Evolutionary conservation across 1,140 invertebrate species (phyloP).

Genomic region (Drosophila sp.): DNA sequence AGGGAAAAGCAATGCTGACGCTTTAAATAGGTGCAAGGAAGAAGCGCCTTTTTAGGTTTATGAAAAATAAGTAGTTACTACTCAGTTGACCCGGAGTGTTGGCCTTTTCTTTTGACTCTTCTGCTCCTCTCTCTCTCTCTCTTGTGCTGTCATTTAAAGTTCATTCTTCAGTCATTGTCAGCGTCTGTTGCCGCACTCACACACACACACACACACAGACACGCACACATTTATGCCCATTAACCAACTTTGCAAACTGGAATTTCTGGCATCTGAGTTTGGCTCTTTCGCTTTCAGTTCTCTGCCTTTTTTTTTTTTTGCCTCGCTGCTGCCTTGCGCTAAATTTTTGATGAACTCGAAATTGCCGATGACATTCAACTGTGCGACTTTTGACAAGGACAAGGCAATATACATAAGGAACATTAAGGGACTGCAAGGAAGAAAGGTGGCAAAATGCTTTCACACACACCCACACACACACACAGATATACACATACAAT

Average conservation of each 20-base stretch:
- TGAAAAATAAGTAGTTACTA: slow-evolving; percentile 5
- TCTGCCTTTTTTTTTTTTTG: background rate
- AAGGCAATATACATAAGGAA: slow-evolving; percentile 10
- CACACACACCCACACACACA: slow-evolving; percentile 18
- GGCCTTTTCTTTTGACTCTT: background rate
- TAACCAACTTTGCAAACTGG: slow-evolving; percentile 62
- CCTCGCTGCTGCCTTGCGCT: slow-evolving; percentile 36
- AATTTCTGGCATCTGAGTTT: slow-evolving; percentile 60
- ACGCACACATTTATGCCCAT: slow-evolving; percentile 65
- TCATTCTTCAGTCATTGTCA: slow-evolving; percentile 65
- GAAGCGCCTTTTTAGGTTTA: background rate
- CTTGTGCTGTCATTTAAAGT: slow-evolving; percentile 49
- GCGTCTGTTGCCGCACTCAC: slow-evolving; percentile 46
- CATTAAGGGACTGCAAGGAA: slow-evolving; percentile 30
- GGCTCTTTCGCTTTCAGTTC: slow-evolving; percentile 17
- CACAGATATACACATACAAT: slow-evolving; percentile 7
- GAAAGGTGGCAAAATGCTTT: slow-evolving; percentile 44
- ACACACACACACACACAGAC: background rate
- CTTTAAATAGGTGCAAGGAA: slow-evolving; percentile 6
- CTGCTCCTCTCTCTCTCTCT: background rate
- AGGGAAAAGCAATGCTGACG: slow-evolving; percentile 13
- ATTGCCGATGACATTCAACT: slow-evolving; percentile 71
- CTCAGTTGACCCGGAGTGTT: slow-evolving; percentile 2
- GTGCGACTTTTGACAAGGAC: slow-evolving; percentile 41
- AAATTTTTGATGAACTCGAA: slow-evolving; percentile 77